These are phyloP conservation scores for Sebastes hubbsi DNA, from an alignment of 2,797 vertebrate genomes.

Conservation along the genomic window DNA sequence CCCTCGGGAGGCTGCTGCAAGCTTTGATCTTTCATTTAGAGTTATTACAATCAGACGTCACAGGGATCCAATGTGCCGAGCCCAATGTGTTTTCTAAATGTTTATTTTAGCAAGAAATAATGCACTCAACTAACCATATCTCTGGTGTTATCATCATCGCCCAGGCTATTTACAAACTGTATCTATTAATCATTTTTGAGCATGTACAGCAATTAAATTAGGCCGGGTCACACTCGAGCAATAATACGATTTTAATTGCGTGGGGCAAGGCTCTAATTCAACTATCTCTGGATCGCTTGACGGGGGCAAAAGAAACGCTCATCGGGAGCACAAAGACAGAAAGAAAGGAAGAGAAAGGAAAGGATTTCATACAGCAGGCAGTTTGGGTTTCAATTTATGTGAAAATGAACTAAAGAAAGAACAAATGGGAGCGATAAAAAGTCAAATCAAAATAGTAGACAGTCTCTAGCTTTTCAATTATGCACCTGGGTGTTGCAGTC, in stretches of 20 bases:
- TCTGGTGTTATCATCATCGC: slow-evolving; percentile 51
- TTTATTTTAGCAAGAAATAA: slow-evolving; percentile 67
- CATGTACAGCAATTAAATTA: slow-evolving; percentile 78
- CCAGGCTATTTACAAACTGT: slow-evolving; percentile 67
- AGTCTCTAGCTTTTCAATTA: slow-evolving; percentile 23
- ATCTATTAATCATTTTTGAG: slow-evolving; percentile 76
- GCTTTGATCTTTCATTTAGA: slow-evolving; percentile 54
- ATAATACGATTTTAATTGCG: slow-evolving; percentile 81
- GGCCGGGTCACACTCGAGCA: slow-evolving; percentile 75
- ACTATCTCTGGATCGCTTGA: slow-evolving; percentile 77
- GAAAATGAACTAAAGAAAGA: slow-evolving; percentile 18
- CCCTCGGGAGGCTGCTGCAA: slow-evolving; percentile 14
- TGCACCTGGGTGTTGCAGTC: slow-evolving; percentile 35
- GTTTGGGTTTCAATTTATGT: slow-evolving; percentile 24
- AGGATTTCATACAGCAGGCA: background rate
- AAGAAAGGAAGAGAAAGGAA: background rate
- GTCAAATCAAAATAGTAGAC: slow-evolving; percentile 23
- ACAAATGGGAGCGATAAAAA: slow-evolving; percentile 11
- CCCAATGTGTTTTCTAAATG: slow-evolving; percentile 43
- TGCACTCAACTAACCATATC: slow-evolving; percentile 66
- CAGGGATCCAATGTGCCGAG: slow-evolving; percentile 29
- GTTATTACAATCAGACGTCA: slow-evolving; percentile 49
- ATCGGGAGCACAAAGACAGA: slow-evolving; percentile 25
- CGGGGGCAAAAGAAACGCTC: slow-evolving; percentile 60
- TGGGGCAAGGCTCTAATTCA: slow-evolving; percentile 74